Evolutionary conservation across 1,140 invertebrate species (phyloP), one percentile per base, ranked within the genome.

Genomic region (Piezodorus guildinii): DNA sequence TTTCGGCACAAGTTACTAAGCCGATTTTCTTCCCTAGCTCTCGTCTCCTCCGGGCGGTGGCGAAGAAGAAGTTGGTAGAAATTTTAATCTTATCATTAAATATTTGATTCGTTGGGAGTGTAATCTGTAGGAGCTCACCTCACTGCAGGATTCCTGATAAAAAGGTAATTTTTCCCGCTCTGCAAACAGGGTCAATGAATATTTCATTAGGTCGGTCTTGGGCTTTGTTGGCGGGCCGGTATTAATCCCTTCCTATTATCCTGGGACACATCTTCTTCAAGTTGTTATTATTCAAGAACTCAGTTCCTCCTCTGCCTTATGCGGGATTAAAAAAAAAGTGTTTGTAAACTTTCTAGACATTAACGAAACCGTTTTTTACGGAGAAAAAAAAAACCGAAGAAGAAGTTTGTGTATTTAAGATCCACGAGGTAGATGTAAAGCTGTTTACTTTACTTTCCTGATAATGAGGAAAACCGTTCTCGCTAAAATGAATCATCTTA

Each of bases 191-290:
- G 10, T 6, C 21, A 17, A 49, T 49, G 46, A 49, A 49, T 49
- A 19, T 19, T 49, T 17, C 21, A 49, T 19, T 1, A 49, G 46
- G 21, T 19, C 46, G 21, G 21, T 21, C 46, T n/a, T n/a, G 46
- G 46, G 46, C 46, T 49, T 49, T 49, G 46, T 21, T 49, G 21
- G 34, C 34, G 46, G 46, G 5, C 21, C 46, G n/a, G 46, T 49
- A 49, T 49, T 49, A 49, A 49, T 49, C 46, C 46, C 16, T 49
- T 10, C n/a, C 46, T 49, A 49, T 49, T 49, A 49, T 49, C 46
- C 46, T 49, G 46, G 46, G 46, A 49, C 46, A 49, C 46, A 49
- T 49, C 46, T 49, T 49, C 46, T 14, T 21, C 46, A 49, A 49
- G n/a, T 49, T 49, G 46, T 49, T 49, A 49, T 49, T 49, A 49